Conservation (phyloP, 2,797 vertebrate species). For the Bryconaethiops microstoma region DNA sequence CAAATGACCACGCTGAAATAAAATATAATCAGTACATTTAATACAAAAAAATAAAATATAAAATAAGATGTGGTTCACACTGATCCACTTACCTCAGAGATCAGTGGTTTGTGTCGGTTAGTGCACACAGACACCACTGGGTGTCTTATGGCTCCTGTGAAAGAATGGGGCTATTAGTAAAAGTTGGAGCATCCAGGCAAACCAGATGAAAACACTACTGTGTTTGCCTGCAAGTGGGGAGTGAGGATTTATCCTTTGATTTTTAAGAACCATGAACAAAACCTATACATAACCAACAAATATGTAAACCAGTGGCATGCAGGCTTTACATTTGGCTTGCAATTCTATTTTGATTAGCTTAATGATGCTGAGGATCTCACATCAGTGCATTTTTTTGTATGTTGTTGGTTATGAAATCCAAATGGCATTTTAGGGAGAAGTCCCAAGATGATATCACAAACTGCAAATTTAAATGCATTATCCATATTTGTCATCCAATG, state of each 20-base stretch:
- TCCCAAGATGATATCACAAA: slow-evolving; percentile 42
- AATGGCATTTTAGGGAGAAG: slow-evolving; percentile 34
- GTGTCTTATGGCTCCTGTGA: slow-evolving; percentile 4
- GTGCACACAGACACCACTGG: neutral
- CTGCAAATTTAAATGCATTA: slow-evolving; percentile 39
- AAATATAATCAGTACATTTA: neutral
- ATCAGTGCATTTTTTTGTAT: neutral
- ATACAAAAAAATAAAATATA: too few species aligned
- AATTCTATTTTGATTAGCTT: slow-evolving; percentile 17
- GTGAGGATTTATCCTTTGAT: neutral
- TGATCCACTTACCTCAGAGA: neutral
- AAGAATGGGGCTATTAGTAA: slow-evolving; percentile 5
- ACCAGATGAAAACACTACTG: slow-evolving; percentile 15
- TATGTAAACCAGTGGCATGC: neutral
- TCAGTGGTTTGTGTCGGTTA: slow-evolving; percentile 16
- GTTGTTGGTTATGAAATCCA: neutral
- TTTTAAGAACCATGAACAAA: too few species aligned
- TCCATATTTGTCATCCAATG: slow-evolving; percentile 61
- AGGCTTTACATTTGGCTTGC: neutral
- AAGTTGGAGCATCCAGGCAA: neutral
- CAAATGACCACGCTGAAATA: neutral
- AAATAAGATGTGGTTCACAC: neutral
- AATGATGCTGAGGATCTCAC: neutral
- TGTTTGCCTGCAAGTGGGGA: neutral
- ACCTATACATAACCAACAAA: too few species aligned